Percentiles rank a stretch among this genome's conserved stretches.
Conservation (phyloP, 2,113 vertebrate species). For the Callospermophilus lateralis region DNA sequence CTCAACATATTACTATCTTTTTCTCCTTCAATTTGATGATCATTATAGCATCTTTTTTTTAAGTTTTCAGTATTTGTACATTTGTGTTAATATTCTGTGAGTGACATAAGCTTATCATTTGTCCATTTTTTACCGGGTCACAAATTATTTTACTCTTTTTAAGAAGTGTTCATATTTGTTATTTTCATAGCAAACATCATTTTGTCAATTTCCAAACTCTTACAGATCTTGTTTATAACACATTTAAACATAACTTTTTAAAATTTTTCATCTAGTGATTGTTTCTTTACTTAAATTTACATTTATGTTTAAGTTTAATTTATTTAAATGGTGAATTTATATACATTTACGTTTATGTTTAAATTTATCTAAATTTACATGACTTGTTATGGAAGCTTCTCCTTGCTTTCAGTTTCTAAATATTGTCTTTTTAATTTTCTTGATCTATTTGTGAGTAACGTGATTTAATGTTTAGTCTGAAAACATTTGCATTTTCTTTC, state of each 20-base stretch:
- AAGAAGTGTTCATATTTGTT: not conserved
- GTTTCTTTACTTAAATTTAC: not conserved
- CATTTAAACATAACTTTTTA: not conserved
- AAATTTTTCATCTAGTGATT: not conserved
- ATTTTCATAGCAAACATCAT: not conserved
- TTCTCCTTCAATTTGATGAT: not conserved
- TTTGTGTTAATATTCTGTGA: not conserved
- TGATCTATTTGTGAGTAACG: not conserved
- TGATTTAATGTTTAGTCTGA: not conserved
- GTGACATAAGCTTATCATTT: not conserved
- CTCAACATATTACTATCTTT: not conserved
- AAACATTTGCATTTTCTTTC: not conserved
- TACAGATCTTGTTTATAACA: not conserved
- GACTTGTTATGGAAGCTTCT: not conserved
- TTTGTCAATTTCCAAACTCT: not conserved
- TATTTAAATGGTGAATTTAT: too few species aligned
- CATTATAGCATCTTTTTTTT: not conserved
- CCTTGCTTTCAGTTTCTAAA: not conserved
- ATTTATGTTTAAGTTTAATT: too few species aligned
- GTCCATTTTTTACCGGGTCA: not conserved
- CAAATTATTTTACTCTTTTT: not conserved
- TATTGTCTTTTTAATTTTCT: not conserved
- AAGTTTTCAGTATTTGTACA: not conserved
- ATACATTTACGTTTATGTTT: too few species aligned
- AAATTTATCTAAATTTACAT: not conserved